Base-by-base conservation (phyloP, 2,888 invertebrate genomes). In the Eupithecia abbreviata region DNA sequence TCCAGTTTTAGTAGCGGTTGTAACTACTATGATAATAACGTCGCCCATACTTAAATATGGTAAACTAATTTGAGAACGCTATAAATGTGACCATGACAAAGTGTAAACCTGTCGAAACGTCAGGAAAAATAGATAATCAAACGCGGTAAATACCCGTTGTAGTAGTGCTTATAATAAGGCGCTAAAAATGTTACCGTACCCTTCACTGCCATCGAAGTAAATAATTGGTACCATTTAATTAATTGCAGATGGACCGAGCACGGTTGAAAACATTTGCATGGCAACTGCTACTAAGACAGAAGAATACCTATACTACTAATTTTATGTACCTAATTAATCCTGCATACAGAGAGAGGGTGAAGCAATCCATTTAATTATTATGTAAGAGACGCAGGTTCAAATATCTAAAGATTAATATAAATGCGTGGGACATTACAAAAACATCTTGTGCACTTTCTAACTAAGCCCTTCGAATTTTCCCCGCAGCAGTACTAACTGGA, bases 221-320 rank as follows among this genome's bases (percentile, higher is more conserved):
- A 30, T 30, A 58, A 58, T 58, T 3, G 18, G 58, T 30, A 62
- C 51, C 1, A 45, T 51, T 30, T 4, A 18, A 12, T 71, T 85
- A 0, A 18, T 58, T 87, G 75, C 86, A 90, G 90, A 89, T 82
- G 89, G 89, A 6, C 87, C 90, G 0, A 85, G 81, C 68, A 88
- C 89, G 0, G 81, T 84, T 4, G 88, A 90, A 72, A 83, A 83
- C 18, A 82, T 89, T 51, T 85, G 84, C 42, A 74, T 87, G 75
- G 79, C 86, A 15, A 81, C 86, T 2, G 83, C 80, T 12, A 87
- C 89, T 0, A 84, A 82, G n/a, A 74, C 73, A 6, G 83, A 85
- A 79, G 85, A 89, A 47, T 90, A 86, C 49, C 86, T 81, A 79
- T 87, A 85, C 76, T 81, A 85, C 74, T 88, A 68, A 66, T 15